Conservation (phyloP, 2,888 invertebrate genomes). For the Heliconius sara region DNA sequence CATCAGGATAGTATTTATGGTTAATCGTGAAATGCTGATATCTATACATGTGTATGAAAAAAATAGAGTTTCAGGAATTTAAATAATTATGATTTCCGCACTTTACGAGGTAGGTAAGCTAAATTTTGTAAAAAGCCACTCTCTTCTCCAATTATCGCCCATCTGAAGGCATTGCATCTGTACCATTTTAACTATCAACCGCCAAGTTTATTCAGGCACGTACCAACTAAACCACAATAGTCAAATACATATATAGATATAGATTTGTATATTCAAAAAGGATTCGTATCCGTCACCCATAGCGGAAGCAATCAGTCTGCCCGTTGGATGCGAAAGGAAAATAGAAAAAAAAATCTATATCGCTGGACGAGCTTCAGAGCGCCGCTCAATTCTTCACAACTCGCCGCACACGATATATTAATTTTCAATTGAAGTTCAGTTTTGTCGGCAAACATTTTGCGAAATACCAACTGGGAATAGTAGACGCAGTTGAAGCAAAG, state of each 20-base stretch:
- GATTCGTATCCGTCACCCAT: slow-evolving; percentile 19
- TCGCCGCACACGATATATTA: slow-evolving; percentile 29
- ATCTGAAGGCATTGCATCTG: no score
- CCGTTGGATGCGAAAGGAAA: slow-evolving; percentile 35
- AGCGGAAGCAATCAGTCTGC: slow-evolving; percentile 41
- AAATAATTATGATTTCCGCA: no score
- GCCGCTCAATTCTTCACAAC: slow-evolving; percentile 32
- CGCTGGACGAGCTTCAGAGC: slow-evolving; percentile 35
- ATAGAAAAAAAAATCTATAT: slow-evolving; percentile 30
- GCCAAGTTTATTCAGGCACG: background rate
- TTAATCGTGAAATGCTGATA: no score
- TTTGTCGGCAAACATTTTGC: slow-evolving; percentile 28
- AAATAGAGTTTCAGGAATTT: no score
- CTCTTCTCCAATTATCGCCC: no score
- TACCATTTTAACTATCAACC: no score
- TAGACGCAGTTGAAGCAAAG: background rate
- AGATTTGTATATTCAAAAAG: slow-evolving; percentile 14
- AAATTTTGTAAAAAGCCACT: no score
- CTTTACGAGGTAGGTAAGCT: no score
- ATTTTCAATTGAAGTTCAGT: slow-evolving; percentile 30
- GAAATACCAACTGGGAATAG: slow-evolving; percentile 13
- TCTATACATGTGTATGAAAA: no score
- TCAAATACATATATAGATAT: background rate
- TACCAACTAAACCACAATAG: background rate
- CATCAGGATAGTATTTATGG: no score